Evolutionary conservation across 1,140 invertebrate species (phyloP).

Genomic region (honey bee (Apis mellifera)): DNA sequence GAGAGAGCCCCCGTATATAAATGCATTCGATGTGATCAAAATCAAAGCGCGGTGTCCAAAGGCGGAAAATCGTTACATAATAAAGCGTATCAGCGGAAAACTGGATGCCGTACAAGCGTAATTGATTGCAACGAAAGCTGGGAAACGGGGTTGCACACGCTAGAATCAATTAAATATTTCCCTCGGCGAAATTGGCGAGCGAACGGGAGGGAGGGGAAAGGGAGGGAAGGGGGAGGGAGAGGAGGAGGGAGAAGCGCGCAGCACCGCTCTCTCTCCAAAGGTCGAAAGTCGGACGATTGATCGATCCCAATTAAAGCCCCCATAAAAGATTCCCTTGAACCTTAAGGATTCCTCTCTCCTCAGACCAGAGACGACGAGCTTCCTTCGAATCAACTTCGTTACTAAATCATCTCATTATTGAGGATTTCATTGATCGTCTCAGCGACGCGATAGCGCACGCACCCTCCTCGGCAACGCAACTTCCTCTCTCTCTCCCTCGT

Average conservation of each 20-base stretch:
- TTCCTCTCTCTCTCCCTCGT: not conserved
- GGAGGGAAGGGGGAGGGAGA: no score
- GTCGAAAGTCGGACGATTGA: slow-evolving; percentile 22
- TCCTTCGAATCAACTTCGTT: slow-evolving; percentile 21
- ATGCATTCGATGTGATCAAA: not conserved
- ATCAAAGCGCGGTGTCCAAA: not conserved
- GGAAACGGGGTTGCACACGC: not conserved
- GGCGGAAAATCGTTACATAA: not conserved
- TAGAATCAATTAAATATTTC: slow-evolving; percentile 40
- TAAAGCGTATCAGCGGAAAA: not conserved
- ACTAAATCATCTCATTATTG: slow-evolving; percentile 32
- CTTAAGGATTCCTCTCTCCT: not conserved
- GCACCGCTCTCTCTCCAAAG: slow-evolving; percentile 7
- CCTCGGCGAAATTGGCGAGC: not conserved
- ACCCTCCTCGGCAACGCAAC: not conserved
- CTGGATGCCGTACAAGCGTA: slow-evolving; percentile 3
- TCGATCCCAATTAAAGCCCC: slow-evolving; percentile 37
- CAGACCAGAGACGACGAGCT: no score
- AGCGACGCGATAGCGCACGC: not conserved
- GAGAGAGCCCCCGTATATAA: not conserved
- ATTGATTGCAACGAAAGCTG: slow-evolving; percentile 39
- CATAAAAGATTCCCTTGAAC: slow-evolving; percentile 21
- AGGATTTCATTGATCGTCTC: slow-evolving; percentile 1
- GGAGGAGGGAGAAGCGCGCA: not conserved
- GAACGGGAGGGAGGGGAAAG: not conserved